Evolutionary conservation across 1,140 invertebrate species (phyloP).

Genomic region (Zaprionus tsacasi): DNA sequence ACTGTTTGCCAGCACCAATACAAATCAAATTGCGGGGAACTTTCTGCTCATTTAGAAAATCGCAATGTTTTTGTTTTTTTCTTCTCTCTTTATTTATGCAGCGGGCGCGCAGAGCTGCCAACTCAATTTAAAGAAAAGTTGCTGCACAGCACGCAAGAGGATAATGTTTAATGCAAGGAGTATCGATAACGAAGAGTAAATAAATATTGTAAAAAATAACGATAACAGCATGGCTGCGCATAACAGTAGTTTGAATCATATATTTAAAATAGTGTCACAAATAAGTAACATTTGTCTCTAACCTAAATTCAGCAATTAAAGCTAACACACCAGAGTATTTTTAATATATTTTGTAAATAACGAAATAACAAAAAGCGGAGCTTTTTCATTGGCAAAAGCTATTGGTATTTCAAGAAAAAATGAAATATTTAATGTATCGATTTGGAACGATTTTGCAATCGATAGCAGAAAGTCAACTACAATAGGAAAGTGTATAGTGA

Average conservation of each 20-base stretch:
- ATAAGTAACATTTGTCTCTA: no score
- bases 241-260: neutral
- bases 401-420: neutral
- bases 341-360: neutral
- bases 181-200: neutral
- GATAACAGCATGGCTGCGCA: neutral
- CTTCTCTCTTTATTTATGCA: conserved; percentile 7
- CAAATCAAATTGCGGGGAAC: conserved; percentile 25
- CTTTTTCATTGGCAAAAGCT: neutral
- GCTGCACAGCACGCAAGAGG: neutral
- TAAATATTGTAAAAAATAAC: neutral
- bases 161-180: neutral
- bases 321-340: neutral
- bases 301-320: neutral
- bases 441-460: neutral
- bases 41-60: conserved; percentile 25
- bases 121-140: conserved; percentile 4
- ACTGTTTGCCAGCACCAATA: conserved; percentile 16
- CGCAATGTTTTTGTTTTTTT: conserved; percentile 26
- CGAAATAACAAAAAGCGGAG: neutral
- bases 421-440: neutral
- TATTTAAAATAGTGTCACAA: neutral
- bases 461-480: conserved; percentile 11
- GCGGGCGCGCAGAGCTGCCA: conserved; percentile 28
- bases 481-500: conserved; percentile 1